Base-by-base conservation (phyloP, 2,888 invertebrate genomes). In the Acrocyrtus sp. region DNA sequence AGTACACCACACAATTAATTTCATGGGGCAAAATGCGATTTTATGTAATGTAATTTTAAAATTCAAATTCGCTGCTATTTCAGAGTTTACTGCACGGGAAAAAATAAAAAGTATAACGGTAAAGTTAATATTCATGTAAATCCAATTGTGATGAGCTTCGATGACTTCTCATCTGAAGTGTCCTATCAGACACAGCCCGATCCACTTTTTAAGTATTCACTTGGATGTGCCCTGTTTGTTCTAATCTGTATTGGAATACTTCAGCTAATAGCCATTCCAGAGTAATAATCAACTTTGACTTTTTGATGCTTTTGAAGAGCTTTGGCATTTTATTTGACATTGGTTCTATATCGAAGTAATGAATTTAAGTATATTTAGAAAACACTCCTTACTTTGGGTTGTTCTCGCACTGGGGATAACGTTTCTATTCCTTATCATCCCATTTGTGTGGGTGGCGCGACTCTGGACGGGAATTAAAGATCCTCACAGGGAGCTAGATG, bases 121-220 rank as follows among this genome's bases (percentile, higher is more conserved):
- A 68, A 67, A 43, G 63, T 72, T n/a, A 75, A 67, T n/a, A 72
- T 75, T 10, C 75, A 77, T 82, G 85, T 91, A 83, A 86, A 87
- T 86, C 85, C 88, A 34, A 85, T 89, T 78, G 86, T 89, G 63
- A 83, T 92, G 72, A 87, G 88, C 48, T 93, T 92, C 83, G 88
- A 85, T 78, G 87, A 88, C 80, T 87, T 85, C 70, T 86, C 86
- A 43, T 88, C 88, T 85, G 95, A 96, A 84, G 85, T 89, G 80
- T 88, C 89, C 3, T 95, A 92, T 83, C 84, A 93, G 56, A 85
- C 88, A 58, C 89, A 92, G 79, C 89, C 91, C 0, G 96, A 96
- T 85, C 91, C 92, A 0, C 87, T 95, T 77, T 92, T 94, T 82
- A 94, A 94, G 83, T 95, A 92, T 83, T 95, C 92, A 82, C 85